Base-by-base conservation (phyloP, 1,140 invertebrate species). In the Cyrtorhinus lividipennis region DNA sequence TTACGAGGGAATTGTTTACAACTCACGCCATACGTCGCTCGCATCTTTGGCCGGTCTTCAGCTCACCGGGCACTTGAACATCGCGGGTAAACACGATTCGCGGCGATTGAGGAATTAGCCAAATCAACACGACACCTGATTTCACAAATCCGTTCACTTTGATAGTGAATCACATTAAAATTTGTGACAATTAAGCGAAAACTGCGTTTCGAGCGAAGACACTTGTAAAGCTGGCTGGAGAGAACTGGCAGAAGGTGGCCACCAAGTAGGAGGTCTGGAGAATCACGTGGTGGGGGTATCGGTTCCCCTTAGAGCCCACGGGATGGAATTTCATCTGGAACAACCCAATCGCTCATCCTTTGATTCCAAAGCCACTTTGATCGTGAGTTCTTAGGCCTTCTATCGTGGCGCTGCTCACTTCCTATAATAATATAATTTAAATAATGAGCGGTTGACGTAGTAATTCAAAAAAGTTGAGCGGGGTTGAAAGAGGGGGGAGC, bases 251-350 rank as follows among this genome's bases (percentile, higher is more conserved):
- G 26, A n/a, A 63, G 18, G 2, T 53, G 18, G n/a, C 24, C 56
- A 24, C 22, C 38, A 45, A 23, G 56, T 18, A 18, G 24, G 30
- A 20, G 24, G 22, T n/a, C 44, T n/a, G 22, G 22, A 38, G 62
- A 25, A 45, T 27, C 38, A 44, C n/a, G 26, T 5, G 25, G 62
- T 27, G n/a, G 64, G 44, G 26, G 66, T n/a, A 53, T 20, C 5
- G 48, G 3, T 53, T 53, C 48, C 48, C 20, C 48, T 22, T 8
- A 5, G 10, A 10, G 20, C 20, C 48, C 48, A 44, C 24, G 59
- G 24, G 20, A 63, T 63, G 65, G 57, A 63, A 59, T 63, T 58
- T 62, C 62, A 61, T 60, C 24, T 61, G 18, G 46, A 63, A 57
- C 62, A 56, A 61, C 24, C 56, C 64, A 61, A 58, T 59, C 60